Percentiles rank a stretch among this genome's conserved stretches.
These are phyloP conservation scores for Stenichneumon culpator DNA, from an alignment of 2,888 invertebrate genomes.

Conservation along the genomic window DNA sequence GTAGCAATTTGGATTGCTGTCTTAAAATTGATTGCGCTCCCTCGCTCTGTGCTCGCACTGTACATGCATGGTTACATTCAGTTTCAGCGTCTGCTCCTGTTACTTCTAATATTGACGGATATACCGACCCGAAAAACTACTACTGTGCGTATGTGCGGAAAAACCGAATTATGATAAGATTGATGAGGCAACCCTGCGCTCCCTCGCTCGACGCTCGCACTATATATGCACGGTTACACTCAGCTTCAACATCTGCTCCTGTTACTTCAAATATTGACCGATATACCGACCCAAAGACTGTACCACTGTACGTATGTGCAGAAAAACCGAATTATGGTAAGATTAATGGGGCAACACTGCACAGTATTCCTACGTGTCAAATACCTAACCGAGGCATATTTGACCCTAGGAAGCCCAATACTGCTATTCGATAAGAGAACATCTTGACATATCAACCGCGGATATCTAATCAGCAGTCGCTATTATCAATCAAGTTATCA, in stretches of 20 bases:
- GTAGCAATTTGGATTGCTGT: neutral
- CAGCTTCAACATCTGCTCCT: neutral
- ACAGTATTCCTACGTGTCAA: neutral
- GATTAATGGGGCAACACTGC: neutral
- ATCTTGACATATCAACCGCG: neutral
- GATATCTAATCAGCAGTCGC: neutral
- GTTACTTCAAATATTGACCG: neutral
- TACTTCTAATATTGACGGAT: too few species aligned
- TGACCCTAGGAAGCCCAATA: neutral
- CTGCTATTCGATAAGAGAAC: neutral
- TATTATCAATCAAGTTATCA: neutral
- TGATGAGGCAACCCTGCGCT: neutral
- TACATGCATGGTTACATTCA: neutral
- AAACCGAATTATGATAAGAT: too few species aligned
- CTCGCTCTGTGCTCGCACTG: neutral
- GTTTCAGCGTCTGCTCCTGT: too few species aligned
- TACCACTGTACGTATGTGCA: neutral
- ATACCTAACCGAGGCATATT: neutral
- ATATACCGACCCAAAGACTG: neutral
- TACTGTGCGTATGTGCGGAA: too few species aligned
- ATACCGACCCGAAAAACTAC: too few species aligned
- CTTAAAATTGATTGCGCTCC: constrained; percentile 3
- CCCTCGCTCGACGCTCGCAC: neutral
- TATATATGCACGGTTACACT: neutral
- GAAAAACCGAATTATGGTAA: neutral